phyloP scores from a whole-genome alignment of 2,888 invertebrate genomes.

The Oligia strigilis region DNA sequence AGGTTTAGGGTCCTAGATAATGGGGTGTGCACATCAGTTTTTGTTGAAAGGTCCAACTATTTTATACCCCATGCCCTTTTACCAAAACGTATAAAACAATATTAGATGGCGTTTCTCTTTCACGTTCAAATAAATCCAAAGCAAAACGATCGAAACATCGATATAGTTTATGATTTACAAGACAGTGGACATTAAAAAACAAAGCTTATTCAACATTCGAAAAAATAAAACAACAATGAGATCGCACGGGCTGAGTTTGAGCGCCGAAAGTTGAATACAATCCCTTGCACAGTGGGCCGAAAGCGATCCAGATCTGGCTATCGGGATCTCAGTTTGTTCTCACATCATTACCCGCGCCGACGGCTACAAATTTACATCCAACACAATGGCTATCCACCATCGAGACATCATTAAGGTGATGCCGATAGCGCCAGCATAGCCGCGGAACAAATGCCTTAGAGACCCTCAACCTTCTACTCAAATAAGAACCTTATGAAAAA shows the following conservation, averaged over 20 bases:
- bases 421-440: slow-evolving; percentile 88
- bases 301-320: slow-evolving; percentile 89
- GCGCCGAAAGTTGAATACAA: slow-evolving; percentile 84
- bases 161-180: slow-evolving; percentile 80
- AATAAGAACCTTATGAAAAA: slow-evolving; percentile 75
- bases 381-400: slow-evolving; percentile 91
- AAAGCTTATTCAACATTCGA: slow-evolving; percentile 77
- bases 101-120: slow-evolving; percentile 45
- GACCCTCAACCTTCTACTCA: slow-evolving; percentile 56
- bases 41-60: slow-evolving; percentile 67
- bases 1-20: slow-evolving; percentile 75
- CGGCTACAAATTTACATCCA: slow-evolving; percentile 91
- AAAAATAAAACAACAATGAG: slow-evolving; percentile 78
- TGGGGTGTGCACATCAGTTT: slow-evolving; percentile 72
- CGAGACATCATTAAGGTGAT: slow-evolving; percentile 91
- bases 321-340: slow-evolving; percentile 90
- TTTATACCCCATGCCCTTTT: slow-evolving; percentile 19
- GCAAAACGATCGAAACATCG: slow-evolving; percentile 57
- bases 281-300: slow-evolving; percentile 84
- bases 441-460: slow-evolving; percentile 77
- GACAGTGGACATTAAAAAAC: slow-evolving; percentile 77
- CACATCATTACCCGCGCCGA: slow-evolving; percentile 91
- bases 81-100: slow-evolving; percentile 40
- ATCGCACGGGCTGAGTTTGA: slow-evolving; percentile 75
- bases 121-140: slow-evolving; percentile 44